Evolutionary conservation across 2,113 vertebrate genomes (phyloP), one percentile per base, ranked within the genome.

Genomic region (Oxygymnocypris stewartii): DNA sequence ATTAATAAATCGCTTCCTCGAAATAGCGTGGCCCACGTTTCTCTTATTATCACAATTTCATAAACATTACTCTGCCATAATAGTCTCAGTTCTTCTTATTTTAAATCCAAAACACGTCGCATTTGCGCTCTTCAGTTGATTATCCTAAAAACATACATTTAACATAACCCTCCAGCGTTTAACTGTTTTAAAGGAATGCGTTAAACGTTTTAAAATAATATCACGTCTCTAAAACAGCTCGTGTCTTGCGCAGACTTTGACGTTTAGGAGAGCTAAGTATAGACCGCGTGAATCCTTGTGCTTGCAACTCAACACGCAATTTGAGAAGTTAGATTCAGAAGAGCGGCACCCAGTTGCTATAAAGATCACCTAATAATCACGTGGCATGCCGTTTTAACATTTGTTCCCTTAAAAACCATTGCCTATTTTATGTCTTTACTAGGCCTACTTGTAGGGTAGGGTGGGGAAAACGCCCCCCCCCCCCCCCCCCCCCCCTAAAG

Each of bases 261-360:
- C 88, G 89, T 93, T 91, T 84, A 89, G 88, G 75, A 65, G 87
- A 40, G 89, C 91, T 95, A 95, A 91, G 91, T 91, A 94, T 95
- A 95, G 94, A 92, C 85, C 25, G 81, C 91, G 93, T 90, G 92
- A 94, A 93, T 92, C 89, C 84, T 79, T 89, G 76, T 87, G 92
- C 90, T 88, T 28, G 84, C 65, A 85, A 87, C 86, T 87, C 86
- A 71, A 81, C 75, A 74, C 74, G 93, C 88, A 94, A 95, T 88
- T 85, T 85, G 93, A 94, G 93, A 90, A n/a, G 80, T 84, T 23
- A 49, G 37, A 79, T 37, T 84, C 37, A 35, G 31, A 61, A 54
- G 7, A n/a, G 63, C 23, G 57, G 35, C 35, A 40, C 59, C 51
- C 23, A 16, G 44, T 49, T 49, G 79, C 37, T 79, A 4, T 31